Evolutionary conservation across 2,113 vertebrate genomes (phyloP).

Genomic region (Ellobius talpinus): DNA sequence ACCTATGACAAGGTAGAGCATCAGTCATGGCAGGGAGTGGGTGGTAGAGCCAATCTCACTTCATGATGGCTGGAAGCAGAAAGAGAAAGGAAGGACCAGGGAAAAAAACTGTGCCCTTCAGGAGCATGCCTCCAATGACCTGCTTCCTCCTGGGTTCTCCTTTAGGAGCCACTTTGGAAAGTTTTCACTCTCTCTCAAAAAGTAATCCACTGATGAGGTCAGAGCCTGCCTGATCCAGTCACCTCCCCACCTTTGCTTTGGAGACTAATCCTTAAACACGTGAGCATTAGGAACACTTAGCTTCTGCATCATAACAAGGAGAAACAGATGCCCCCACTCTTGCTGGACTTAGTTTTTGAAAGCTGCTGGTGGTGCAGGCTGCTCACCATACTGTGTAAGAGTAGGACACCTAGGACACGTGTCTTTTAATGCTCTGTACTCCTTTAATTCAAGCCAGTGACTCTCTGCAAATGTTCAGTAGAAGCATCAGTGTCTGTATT

Average conservation of each 20-base stretch:
- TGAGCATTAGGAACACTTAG: neutral
- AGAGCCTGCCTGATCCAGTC: neutral
- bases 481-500: neutral
- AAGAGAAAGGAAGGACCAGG: neutral
- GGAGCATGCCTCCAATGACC: neutral
- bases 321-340: neutral
- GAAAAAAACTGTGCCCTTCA: neutral
- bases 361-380: neutral
- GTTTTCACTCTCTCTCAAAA: neutral
- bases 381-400: neutral
- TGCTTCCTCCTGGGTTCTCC: neutral
- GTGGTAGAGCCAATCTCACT: too few species aligned
- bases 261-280: neutral
- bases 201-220: neutral
- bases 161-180: neutral
- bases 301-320: neutral
- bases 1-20: neutral
- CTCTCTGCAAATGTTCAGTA: neutral
- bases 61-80: neutral
- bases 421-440: neutral
- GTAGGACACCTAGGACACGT: neutral
- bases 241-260: neutral
- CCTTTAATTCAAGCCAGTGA: neutral
- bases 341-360: neutral
- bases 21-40: neutral